Evolutionary conservation across 1,140 invertebrate species (phyloP), one percentile per base, ranked within the genome.

Genomic region (Hormaphis cornu): DNA sequence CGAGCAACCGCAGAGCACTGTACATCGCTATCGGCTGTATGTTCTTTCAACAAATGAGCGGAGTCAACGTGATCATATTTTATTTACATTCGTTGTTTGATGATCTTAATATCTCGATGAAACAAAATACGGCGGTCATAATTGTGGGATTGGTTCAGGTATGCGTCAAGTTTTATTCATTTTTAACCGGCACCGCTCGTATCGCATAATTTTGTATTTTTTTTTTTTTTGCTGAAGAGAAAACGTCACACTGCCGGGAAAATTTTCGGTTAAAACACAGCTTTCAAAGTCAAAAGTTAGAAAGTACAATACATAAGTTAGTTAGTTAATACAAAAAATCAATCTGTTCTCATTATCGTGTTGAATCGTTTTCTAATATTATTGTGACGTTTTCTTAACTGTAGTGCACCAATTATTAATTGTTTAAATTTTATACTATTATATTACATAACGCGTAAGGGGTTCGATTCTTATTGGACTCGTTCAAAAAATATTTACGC

Each of bases 41-140:
- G 88, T 79, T 90, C 50, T 88, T 93, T 76, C 91, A 94, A 75
- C 91, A 94, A 76, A 78, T 93, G 22, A 87, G 86, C 69, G 90
- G 91, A 40, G 89, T 94, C n/a, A 93, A 93, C 73, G 88, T 87
- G 0, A 87, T 93, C 20, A 86, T 91, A 69, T 92, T 92, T 75
- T 92, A 92, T 73, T 81, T 87, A 0, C 82, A 82, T 0, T 74
- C 78, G 0, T 92, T 95, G 70, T 92, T 95, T 73, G 71, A 81
- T 37, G 79, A 77, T 16, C 81, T 87, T 7, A 81, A 84, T 44
- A 83, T 80, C 20, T 70, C 76, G 1, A 80, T 91, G 9, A 73
- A 82, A 8, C 69, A 83, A 0, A 77, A 79, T 22, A 74, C 83
- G 10, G 78, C 82, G 6, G 83, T 88, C 0, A 90, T 93, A 48